phyloP scores from a whole-genome alignment of 64 coral and sea anemone species.

The Hydrozoanthus tunicans region DNA sequence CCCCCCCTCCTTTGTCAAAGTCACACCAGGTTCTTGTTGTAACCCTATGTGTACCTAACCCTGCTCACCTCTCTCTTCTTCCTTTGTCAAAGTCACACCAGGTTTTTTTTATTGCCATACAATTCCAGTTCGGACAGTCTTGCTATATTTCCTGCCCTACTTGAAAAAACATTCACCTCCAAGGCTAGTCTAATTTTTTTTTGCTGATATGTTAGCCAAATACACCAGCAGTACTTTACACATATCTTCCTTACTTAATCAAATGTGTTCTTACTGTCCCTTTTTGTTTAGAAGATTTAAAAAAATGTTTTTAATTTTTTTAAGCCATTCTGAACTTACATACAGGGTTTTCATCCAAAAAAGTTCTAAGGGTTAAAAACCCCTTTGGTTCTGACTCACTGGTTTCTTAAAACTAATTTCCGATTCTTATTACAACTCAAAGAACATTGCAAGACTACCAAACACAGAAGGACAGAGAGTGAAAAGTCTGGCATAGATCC shows the following conservation, averaged over 20 bases:
- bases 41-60: not conserved
- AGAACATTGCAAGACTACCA: constrained; percentile 10
- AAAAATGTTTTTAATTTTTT: too few species aligned
- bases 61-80: not conserved
- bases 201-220: too few species aligned
- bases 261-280: too few species aligned
- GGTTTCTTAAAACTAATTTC: not conserved
- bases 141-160: too few species aligned
- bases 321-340: too few species aligned
- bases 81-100: not conserved
- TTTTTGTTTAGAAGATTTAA: too few species aligned
- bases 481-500: not conserved
- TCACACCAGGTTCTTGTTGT: not conserved
- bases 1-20: not conserved
- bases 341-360: not conserved
- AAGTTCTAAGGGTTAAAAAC: not conserved
- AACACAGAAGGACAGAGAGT: constrained; percentile 5
- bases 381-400: not conserved
- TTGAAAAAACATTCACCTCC: too few species aligned
- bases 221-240: too few species aligned
- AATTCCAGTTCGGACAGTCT: too few species aligned
- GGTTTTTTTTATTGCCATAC: not conserved
- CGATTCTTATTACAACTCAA: not conserved
- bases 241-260: too few species aligned
- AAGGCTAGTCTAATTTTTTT: too few species aligned